Percentiles rank a stretch among this genome's conserved stretches.
Conservation (phyloP, 1,140 invertebrate species). For the Diploscapter pachys region DNA sequence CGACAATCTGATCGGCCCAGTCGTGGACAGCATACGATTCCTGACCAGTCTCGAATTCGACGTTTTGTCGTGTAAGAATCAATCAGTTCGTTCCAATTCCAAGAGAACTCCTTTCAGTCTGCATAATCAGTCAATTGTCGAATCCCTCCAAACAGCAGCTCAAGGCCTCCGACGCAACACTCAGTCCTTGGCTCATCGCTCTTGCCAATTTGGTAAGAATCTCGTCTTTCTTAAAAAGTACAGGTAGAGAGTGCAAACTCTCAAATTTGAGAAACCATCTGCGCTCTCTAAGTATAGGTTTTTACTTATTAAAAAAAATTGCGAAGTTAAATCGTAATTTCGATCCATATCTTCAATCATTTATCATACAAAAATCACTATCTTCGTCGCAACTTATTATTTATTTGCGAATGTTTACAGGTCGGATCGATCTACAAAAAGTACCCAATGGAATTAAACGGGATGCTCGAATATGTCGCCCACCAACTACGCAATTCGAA, state of each 20-base stretch:
- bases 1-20: constrained; percentile 90
- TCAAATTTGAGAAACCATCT: too few relatives aligned
- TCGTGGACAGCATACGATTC: constrained; percentile 96
- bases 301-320: too few relatives aligned
- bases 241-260: too few relatives aligned
- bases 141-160: constrained; percentile 70
- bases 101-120: constrained; percentile 64
- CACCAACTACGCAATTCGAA: constrained; percentile 94
- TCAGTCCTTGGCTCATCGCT: constrained; percentile 89
- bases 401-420: neutral
- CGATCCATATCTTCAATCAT: constrained; percentile 9
- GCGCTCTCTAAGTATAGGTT: too few relatives aligned
- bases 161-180: constrained; percentile 86
- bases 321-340: too few relatives aligned
- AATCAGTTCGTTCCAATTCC: neutral
- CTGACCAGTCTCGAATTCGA: constrained; percentile 92
- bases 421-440: constrained; percentile 88
- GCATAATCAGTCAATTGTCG: constrained; percentile 85
- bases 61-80: constrained; percentile 75
- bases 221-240: neutral
- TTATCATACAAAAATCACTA: neutral
- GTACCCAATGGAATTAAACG: constrained; percentile 90
- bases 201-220: constrained; percentile 78
- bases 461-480: constrained; percentile 89
- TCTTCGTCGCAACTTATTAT: too few relatives aligned